Conservation (phyloP, 2,888 invertebrate genomes). For the Trachelus iudaicus region DNA sequence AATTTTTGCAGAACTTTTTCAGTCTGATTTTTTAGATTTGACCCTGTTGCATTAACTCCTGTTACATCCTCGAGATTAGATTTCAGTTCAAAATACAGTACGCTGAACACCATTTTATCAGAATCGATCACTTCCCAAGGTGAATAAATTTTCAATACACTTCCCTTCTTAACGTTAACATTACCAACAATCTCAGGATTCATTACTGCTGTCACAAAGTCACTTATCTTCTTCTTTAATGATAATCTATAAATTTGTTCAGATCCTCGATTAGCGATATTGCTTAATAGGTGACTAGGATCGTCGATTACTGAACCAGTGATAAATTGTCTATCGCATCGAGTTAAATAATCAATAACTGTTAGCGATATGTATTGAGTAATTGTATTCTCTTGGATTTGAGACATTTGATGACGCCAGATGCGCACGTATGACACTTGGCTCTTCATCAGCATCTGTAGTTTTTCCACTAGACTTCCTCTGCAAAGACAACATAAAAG, state of each 20-base stretch:
- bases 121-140: slow-evolving; percentile 50
- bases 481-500: slow-evolving; percentile 34
- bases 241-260: neutral
- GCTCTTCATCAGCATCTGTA: slow-evolving; percentile 39
- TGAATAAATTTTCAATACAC: slow-evolving; percentile 44
- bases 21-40: neutral
- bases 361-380: slow-evolving; percentile 36
- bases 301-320: slow-evolving; percentile 43
- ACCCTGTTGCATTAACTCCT: neutral
- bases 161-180: slow-evolving; percentile 32
- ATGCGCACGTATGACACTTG: slow-evolving; percentile 48
- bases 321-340: slow-evolving; percentile 41
- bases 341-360: slow-evolving; percentile 29
- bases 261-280: neutral
- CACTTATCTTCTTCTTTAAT: neutral
- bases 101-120: slow-evolving; percentile 32
- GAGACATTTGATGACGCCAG: slow-evolving; percentile 50
- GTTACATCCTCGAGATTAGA: slow-evolving; percentile 3
- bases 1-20: slow-evolving; percentile 33
- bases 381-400: slow-evolving; percentile 21
- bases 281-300: slow-evolving; percentile 36
- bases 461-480: slow-evolving; percentile 43
- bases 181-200: slow-evolving; percentile 46
- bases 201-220: slow-evolving; percentile 36
- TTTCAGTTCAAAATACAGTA: slow-evolving; percentile 39